Percentiles rank a stretch among this genome's conserved stretches.
These are phyloP conservation scores for Agonum fuliginosum DNA, from an alignment of 2,888 invertebrate genomes.

Conservation along the genomic window DNA sequence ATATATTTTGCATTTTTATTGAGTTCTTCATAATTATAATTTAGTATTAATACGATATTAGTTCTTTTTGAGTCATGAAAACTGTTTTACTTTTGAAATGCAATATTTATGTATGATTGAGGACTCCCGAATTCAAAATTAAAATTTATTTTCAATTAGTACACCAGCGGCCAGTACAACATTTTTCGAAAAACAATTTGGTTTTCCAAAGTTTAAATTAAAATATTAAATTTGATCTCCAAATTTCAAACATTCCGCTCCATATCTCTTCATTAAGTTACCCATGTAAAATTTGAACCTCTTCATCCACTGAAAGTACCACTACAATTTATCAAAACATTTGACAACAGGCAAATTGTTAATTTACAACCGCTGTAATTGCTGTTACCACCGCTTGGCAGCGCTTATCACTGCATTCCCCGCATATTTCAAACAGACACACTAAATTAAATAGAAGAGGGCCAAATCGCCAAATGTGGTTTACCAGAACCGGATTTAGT, in stretches of 20 bases:
- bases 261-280: background rate
- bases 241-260: background rate
- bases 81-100: too few relatives aligned
- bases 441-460: background rate
- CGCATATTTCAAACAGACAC: background rate
- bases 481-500: too few relatives aligned
- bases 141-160: too few relatives aligned
- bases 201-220: background rate
- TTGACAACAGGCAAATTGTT: slow-evolving; percentile 16
- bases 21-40: too few relatives aligned
- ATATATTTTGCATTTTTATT: too few relatives aligned
- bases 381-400: background rate
- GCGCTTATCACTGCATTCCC: slow-evolving; percentile 2
- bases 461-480: background rate
- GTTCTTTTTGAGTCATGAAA: too few relatives aligned
- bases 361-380: slow-evolving; percentile 10
- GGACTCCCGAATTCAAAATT: too few relatives aligned
- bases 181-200: too few relatives aligned
- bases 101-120: too few relatives aligned
- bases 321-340: slow-evolving; percentile 17
- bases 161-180: too few relatives aligned
- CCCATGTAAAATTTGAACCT: background rate
- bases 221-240: background rate
- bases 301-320: slow-evolving; percentile 1
- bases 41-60: too few relatives aligned